Percentiles rank a stretch among this genome's conserved stretches.
These are phyloP conservation scores for Hesperia comma DNA, from an alignment of 2,888 invertebrate genomes.

Conservation along the genomic window DNA sequence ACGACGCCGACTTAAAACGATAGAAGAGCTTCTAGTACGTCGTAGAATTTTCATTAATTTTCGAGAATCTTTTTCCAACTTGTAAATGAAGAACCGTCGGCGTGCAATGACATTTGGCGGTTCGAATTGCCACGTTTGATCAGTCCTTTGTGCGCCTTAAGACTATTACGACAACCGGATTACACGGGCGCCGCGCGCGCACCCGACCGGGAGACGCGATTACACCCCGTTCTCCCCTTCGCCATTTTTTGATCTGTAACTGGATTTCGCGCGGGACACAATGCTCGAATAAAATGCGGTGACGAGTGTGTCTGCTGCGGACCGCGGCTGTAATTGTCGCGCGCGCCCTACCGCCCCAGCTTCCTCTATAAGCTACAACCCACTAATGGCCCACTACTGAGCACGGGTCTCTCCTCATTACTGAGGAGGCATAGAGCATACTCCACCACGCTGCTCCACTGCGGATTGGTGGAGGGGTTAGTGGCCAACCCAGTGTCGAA, in stretches of 20 bases:
- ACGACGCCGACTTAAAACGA: no score
- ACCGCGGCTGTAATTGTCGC: conserved; percentile 3
- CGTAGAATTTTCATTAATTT: no score
- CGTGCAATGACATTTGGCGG: conserved; percentile 72
- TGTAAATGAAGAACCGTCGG: conserved; percentile 6
- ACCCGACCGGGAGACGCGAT: conserved; percentile 72
- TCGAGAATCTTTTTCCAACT: no score
- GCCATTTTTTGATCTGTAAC: conserved; percentile 56
- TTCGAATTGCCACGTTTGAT: conserved; percentile 76
- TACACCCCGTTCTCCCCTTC: conserved; percentile 54
- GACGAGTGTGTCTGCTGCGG: conserved; percentile 10
- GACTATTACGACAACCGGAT: conserved; percentile 79
- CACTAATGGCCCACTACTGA: no score
- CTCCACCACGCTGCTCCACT: no score
- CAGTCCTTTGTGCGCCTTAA: conserved; percentile 77
- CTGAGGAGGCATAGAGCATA: no score
- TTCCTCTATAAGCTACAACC: no score
- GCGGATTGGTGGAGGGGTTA: no score
- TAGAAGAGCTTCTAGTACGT: no score
- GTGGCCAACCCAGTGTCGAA: no score
- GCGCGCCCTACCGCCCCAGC: neutral
- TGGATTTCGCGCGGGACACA: conserved; percentile 53
- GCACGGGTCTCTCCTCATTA: no score
- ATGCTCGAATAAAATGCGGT: conserved; percentile 31
- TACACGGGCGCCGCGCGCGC: conserved; percentile 73